Percentiles rank a stretch among this genome's conserved stretches.
Conservation (phyloP, 2,888 invertebrate genomes). For the Plebejus melissa region DNA sequence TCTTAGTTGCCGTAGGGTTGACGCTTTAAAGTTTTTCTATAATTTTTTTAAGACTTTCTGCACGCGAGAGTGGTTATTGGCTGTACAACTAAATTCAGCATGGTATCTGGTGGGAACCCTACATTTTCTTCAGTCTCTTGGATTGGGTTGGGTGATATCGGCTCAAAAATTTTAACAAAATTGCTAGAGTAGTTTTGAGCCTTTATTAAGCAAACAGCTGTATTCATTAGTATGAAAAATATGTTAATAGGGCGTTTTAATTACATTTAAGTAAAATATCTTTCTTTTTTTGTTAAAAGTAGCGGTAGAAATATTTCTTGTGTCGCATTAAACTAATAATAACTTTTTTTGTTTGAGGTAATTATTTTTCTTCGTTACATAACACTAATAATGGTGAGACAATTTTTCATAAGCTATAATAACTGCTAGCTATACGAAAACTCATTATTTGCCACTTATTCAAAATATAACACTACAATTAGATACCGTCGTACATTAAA, state of each 20-base stretch:
- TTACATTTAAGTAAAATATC: too few species aligned
- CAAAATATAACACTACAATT: slow-evolving; percentile 21
- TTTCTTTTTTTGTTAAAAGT: too few species aligned
- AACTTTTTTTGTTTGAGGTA: not conserved
- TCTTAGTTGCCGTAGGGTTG: not conserved
- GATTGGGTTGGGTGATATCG: too few species aligned
- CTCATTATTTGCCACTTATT: not conserved
- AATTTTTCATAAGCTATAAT: not conserved
- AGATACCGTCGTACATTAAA: slow-evolving; percentile 7
- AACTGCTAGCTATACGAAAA: not conserved
- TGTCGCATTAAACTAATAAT: not conserved
- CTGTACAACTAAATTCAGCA: too few species aligned
- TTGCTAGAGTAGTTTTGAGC: too few species aligned
- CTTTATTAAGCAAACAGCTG: too few species aligned
- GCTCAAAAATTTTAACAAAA: too few species aligned
- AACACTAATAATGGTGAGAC: not conserved
- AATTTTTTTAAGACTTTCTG: not conserved
- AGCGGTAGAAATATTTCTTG: not conserved
- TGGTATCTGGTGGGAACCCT: too few species aligned
- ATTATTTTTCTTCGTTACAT: not conserved
- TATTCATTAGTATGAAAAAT: too few species aligned
- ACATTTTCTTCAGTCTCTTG: too few species aligned
- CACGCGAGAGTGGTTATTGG: too few species aligned
- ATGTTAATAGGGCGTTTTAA: too few species aligned
- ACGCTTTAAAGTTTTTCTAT: not conserved